A percentile compares a stretch with the other conserved stretches of the same genome.
Evolutionary conservation across 2,113 vertebrate species (phyloP).

Genomic region (Phocoena phocoena): DNA sequence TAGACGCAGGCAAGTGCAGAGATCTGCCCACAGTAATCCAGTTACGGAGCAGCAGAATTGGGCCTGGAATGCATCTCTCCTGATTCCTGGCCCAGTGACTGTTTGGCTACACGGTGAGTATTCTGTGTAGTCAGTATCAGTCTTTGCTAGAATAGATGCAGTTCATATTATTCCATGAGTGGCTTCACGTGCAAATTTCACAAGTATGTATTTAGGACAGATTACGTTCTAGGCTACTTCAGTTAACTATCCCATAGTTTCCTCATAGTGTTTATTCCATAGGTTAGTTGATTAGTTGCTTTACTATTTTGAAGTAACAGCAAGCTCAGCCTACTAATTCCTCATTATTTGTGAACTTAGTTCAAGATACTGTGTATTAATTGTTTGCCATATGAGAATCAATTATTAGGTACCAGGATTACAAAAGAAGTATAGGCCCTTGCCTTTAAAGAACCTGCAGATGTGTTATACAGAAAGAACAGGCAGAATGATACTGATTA

Average conservation of each 20-base stretch:
- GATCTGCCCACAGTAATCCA: background rate
- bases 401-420: background rate
- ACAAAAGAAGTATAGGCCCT: background rate
- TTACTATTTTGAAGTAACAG: background rate
- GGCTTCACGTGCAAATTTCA: background rate
- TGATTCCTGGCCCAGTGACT: background rate
- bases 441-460: background rate
- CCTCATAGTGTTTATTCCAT: background rate
- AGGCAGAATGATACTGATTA: background rate
- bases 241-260: background rate
- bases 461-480: background rate
- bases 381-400: background rate
- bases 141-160: background rate
- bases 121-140: background rate
- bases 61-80: background rate
- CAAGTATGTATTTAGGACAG: background rate
- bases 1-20: background rate
- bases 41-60: background rate
- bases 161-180: background rate
- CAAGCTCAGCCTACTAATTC: background rate
- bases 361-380: background rate
- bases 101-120: rapidly evolving
- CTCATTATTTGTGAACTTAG: background rate
- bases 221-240: background rate
- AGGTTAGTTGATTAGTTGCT: background rate